Conservation (phyloP, 1,140 invertebrate species). For the Hestina assimilis region DNA sequence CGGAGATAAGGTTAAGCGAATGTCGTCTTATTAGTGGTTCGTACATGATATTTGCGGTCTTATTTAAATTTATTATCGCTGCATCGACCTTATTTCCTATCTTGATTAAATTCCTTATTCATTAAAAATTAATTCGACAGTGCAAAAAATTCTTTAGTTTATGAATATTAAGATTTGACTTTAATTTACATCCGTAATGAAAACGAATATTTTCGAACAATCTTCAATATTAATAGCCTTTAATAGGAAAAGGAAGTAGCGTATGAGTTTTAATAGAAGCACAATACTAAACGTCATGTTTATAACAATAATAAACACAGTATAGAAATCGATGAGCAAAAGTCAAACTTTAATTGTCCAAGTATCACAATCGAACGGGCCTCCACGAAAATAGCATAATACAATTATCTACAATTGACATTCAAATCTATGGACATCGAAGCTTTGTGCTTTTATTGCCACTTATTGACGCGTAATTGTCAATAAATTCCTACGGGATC, state of each 20-base stretch:
- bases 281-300: constrained; percentile 64
- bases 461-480: constrained; percentile 76
- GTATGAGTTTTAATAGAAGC: constrained; percentile 47
- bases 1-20: constrained; percentile 75
- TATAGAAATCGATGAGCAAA: constrained; percentile 59
- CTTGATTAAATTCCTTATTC: constrained; percentile 28
- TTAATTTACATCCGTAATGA: no score
- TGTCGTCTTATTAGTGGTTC: constrained; percentile 71
- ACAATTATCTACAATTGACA: constrained; percentile 77
- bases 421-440: constrained; percentile 76
- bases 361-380: constrained; percentile 68
- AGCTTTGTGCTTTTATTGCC: constrained; percentile 76
- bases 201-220: no score
- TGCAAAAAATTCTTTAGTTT: no score
- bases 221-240: no score
- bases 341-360: constrained; percentile 73
- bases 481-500: constrained; percentile 76
- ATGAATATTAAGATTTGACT: no score
- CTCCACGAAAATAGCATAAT: constrained; percentile 72
- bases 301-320: constrained; percentile 62
- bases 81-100: constrained; percentile 14
- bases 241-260: constrained; percentile 41
- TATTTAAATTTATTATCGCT: constrained; percentile 28
- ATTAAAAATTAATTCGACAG: no score
- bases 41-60: constrained; percentile 56